Conservation (phyloP, 2,888 invertebrate species). For the Galeopsomyia nigrocyanea region DNA sequence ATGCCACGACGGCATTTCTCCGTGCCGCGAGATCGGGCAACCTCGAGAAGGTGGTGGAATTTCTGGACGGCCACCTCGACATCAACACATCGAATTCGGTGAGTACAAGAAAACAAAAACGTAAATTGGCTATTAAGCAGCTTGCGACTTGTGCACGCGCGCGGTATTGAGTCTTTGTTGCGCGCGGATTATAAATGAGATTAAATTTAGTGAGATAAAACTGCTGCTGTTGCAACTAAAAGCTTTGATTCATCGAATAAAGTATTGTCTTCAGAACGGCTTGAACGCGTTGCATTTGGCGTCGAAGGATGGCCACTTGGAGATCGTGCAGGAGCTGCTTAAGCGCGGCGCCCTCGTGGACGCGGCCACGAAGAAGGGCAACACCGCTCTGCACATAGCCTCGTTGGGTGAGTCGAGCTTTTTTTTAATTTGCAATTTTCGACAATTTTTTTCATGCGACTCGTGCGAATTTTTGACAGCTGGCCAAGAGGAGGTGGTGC, state of each 20-base stretch:
- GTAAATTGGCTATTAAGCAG: too few species aligned
- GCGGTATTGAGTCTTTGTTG: too few species aligned
- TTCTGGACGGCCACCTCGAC: slow-evolving; percentile 92
- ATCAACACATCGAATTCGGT: slow-evolving; percentile 99
- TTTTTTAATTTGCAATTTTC: neutral
- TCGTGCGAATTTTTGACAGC: slow-evolving; percentile 71
- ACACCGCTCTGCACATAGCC: slow-evolving; percentile 97
- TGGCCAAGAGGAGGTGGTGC: slow-evolving; percentile 94
- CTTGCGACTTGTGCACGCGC: too few species aligned
- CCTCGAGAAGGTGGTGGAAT: slow-evolving; percentile 93
- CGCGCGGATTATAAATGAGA: too few species aligned
- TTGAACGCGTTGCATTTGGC: slow-evolving; percentile 97
- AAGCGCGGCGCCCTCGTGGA: slow-evolving; percentile 93
- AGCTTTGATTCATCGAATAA: neutral
- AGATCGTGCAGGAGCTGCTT: slow-evolving; percentile 92
- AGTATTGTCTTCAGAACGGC: slow-evolving; percentile 82
- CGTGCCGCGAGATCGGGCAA: slow-evolving; percentile 98
- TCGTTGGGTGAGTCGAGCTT: slow-evolving; percentile 76
- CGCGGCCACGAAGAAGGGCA: slow-evolving; percentile 97
- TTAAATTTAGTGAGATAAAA: too few species aligned
- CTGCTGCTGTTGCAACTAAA: too few species aligned
- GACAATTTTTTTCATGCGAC: neutral
- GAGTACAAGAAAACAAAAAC: too few species aligned
- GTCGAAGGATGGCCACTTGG: slow-evolving; percentile 96
- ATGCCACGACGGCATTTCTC: slow-evolving; percentile 96